Conservation (phyloP, 2,797 vertebrate genomes). For the Diglossa cyanea region DNA sequence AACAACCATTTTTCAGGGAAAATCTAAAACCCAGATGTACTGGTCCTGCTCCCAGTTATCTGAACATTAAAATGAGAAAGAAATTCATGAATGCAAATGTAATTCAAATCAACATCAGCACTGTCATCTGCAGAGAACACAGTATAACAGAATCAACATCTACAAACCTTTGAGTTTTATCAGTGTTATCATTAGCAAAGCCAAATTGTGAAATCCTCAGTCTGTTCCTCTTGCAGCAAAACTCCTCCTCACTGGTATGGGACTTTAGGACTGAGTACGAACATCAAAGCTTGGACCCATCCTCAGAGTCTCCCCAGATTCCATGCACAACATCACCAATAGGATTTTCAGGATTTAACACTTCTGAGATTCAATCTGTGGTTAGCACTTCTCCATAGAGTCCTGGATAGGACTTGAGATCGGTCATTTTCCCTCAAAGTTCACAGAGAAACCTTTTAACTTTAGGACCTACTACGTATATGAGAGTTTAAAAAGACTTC, state of each 20-base stretch:
- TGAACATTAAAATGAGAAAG: not conserved
- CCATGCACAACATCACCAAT: accelerated
- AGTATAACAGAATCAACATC: not conserved
- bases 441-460: not conserved
- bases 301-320: accelerated
- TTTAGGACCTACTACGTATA: not conserved
- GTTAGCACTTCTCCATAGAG: not conserved
- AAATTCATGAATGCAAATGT: not conserved
- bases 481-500: not conserved
- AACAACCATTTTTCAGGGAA: not conserved
- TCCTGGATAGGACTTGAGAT: not conserved
- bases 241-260: not conserved
- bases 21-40: slow-evolving; percentile 29
- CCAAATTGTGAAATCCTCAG: not conserved
- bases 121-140: not conserved
- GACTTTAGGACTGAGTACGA: not conserved
- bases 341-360: not conserved
- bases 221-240: not conserved
- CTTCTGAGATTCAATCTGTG: not conserved
- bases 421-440: not conserved
- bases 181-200: not conserved
- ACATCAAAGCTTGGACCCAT: not conserved
- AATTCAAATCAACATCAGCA: not conserved
- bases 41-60: slow-evolving; percentile 5
- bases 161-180: not conserved